Conservation (phyloP, 2,113 vertebrate species). For the Formicarius rufipectus region DNA sequence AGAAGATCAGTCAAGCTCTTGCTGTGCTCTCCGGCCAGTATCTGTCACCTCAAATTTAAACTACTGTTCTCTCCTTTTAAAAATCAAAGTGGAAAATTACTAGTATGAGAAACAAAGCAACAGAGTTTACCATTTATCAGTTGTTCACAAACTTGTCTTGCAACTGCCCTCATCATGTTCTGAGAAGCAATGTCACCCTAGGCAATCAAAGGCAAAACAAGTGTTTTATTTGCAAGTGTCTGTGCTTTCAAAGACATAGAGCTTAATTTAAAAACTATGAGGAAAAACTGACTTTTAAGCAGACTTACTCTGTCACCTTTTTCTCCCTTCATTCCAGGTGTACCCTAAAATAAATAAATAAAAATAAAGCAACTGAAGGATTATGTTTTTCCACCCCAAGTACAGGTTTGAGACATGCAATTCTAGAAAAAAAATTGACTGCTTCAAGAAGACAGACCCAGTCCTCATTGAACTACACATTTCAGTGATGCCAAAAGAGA, state of each 20-base stretch:
- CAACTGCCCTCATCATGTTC: constrained; percentile 96
- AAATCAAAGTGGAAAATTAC: not conserved
- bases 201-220: constrained; percentile 51
- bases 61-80: not conserved
- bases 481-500: not conserved
- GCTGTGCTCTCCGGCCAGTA: not conserved
- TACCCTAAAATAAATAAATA: constrained; percentile 79
- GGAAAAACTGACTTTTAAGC: not conserved
- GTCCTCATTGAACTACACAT: not conserved
- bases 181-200: constrained; percentile 97
- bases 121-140: constrained; percentile 85
- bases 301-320: constrained; percentile 94
- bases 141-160: constrained; percentile 96
- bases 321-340: constrained; percentile 88
- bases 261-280: not conserved
- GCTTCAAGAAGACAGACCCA: not conserved
- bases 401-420: not conserved
- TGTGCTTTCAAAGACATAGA: not conserved
- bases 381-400: not conserved
- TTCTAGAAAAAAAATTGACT: not conserved
- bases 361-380: not conserved
- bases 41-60: not conserved
- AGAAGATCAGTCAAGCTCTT: not conserved
- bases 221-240: constrained; percentile 11
- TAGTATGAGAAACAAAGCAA: not conserved